A percentile compares a stretch with the other conserved stretches of the same genome.
Conservation (phyloP, 2,113 vertebrate genomes). For the Ammodytes marinus region DNA sequence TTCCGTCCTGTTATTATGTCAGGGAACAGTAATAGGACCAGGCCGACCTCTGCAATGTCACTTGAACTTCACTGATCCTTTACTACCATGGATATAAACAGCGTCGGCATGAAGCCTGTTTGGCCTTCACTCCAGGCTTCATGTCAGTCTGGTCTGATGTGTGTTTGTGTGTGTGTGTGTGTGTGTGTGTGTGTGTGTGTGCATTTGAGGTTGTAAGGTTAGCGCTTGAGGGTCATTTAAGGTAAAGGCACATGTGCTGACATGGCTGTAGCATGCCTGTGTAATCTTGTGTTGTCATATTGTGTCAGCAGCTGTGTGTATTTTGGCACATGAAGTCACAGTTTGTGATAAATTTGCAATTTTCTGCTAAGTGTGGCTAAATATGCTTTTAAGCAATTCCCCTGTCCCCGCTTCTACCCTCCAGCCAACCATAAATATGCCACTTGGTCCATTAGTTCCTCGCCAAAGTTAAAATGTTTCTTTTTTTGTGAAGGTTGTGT, state of each 20-base stretch:
- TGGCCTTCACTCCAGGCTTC: background rate
- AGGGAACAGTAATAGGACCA: slow-evolving; percentile 3
- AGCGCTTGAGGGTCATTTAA: slow-evolving; percentile 33
- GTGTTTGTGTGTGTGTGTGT: too few species aligned
- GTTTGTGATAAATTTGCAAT: background rate
- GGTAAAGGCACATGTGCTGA: slow-evolving; percentile 38
- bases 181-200: background rate
- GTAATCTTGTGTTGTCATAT: background rate
- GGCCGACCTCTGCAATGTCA: slow-evolving; percentile 19
- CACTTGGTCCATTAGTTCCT: slow-evolving; percentile 19
- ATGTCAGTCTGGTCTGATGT: slow-evolving; percentile 14
- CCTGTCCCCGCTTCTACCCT: slow-evolving; percentile 11
- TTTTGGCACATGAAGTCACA: slow-evolving; percentile 21
- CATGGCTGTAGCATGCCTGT: background rate
- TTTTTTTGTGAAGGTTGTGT: slow-evolving; percentile 63
- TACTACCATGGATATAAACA: slow-evolving; percentile 2
- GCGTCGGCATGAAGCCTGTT: background rate
- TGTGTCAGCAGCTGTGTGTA: background rate
- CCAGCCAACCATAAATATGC: background rate
- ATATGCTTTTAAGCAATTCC: slow-evolving; percentile 49
- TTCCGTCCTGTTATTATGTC: background rate
- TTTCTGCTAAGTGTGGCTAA: slow-evolving; percentile 17
- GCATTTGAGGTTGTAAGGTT: slow-evolving; percentile 23
- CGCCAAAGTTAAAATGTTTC: slow-evolving; percentile 13
- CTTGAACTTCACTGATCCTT: background rate